phyloP scores from a whole-genome alignment of 2,113 vertebrate genomes.

The Leiothrix lutea region DNA sequence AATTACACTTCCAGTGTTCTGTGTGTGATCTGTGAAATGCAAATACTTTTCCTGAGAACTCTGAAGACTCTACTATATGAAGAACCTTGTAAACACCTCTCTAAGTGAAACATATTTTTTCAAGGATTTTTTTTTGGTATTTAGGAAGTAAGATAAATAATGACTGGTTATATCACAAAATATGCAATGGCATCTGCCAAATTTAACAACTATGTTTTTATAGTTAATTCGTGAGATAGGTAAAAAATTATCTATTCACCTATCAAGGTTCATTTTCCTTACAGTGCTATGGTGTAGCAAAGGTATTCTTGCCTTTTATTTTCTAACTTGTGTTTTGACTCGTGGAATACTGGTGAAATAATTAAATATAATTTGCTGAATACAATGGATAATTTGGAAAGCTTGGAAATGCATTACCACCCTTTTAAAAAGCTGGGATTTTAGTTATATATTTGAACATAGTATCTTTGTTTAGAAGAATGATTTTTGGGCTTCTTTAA shows the following conservation, averaged over 20 bases:
- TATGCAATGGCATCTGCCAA: background rate
- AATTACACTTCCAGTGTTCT: background rate
- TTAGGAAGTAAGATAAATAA: background rate
- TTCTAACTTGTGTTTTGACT: background rate
- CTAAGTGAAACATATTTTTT: background rate
- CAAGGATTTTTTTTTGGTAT: background rate
- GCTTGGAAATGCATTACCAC: background rate
- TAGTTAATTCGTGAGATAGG: background rate
- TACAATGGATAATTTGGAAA: background rate
- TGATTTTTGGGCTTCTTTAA: background rate
- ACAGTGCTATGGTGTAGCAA: background rate
- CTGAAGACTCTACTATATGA: no score
- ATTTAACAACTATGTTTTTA: background rate
- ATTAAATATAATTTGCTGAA: background rate
- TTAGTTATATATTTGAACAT: background rate
- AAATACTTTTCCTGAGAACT: background rate
- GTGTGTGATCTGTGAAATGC: background rate
- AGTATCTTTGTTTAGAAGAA: background rate
- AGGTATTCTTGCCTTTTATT: background rate
- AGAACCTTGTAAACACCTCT: background rate
- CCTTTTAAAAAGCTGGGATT: background rate
- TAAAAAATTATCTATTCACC: background rate
- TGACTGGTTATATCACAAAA: background rate
- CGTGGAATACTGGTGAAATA: background rate
- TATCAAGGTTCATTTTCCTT: background rate